Base-by-base conservation (phyloP, 2,888 invertebrate genomes). In the Esperia sulphurella region DNA sequence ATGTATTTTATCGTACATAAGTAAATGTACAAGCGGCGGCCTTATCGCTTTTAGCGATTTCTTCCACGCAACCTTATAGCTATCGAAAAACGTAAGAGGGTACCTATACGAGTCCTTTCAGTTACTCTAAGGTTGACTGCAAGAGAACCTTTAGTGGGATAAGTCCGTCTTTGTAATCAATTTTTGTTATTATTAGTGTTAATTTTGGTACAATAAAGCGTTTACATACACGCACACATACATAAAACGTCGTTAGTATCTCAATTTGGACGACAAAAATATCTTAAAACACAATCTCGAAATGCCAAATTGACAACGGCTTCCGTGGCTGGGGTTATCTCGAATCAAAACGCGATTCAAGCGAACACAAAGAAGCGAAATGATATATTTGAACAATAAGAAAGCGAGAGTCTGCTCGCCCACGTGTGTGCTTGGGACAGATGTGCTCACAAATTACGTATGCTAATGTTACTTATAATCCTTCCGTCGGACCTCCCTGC, bases 371-470 rank as follows among this genome's bases (percentile, higher is more conserved):
- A 71, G 68, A 63, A 70, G 67, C 65, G 65, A 70, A 79, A 74
- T 71, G 72, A 73, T 75, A 78, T 73, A 75, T 78, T 76, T 76
- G 75, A 77, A 79, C 77, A 79, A 79, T 76, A 78, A 75, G 76
- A 81, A 77, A 76, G 74, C 74, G 69, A 72, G 68, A 21, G 21
- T 21, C 21, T n/a, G 66, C 64, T 74, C 82, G 78, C 83, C 79
- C 83, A 81, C 81, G 75, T 72, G 68, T 61, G 50, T 58, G 41
- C 45, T 29, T 35, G 62, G 68, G 71, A 69, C 80, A 81, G 78
- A 75, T 81, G 78, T 77, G 72, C 71, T 78, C 79, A 78, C 79
- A 75, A 82, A 87, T 88, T 86, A 87, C 79, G 81, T 86, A 89
- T 88, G 88, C 68, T 83, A 89, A 88, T 88, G 78, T 73, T 61